phyloP scores from a whole-genome alignment of 2,113 vertebrate genomes.

The Psilopsiagon aymara region DNA sequence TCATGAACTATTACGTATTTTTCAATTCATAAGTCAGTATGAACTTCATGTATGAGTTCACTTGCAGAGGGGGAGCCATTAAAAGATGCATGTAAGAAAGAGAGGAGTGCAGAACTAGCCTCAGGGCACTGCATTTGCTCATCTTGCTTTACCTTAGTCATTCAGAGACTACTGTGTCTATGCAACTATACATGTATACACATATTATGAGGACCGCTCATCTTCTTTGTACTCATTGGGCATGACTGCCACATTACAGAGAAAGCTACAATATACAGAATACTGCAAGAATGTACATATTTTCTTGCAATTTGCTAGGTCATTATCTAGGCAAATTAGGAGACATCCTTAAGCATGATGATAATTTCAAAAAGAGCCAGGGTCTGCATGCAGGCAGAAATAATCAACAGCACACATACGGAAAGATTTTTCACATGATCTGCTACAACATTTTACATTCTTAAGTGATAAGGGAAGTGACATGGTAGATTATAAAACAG shows the following conservation, averaged over 20 bases:
- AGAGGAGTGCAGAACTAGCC: background rate
- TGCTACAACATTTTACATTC: background rate
- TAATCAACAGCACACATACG: background rate
- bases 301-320: background rate
- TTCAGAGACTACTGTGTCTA: background rate
- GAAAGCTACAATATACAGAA: accelerated
- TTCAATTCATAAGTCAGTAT: background rate
- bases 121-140: background rate
- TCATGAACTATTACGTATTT: background rate
- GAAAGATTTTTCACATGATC: background rate
- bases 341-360: background rate
- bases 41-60: background rate
- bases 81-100: background rate
- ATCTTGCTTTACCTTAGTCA: background rate
- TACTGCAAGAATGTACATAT: background rate
- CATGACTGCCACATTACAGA: background rate
- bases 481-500: background rate
- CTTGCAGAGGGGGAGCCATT: background rate
- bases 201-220: background rate
- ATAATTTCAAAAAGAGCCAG: background rate
- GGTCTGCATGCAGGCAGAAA: background rate
- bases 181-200: background rate
- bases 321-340: background rate
- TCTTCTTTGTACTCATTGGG: background rate
- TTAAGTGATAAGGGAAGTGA: background rate